A percentile compares a stretch with the other conserved stretches of the same genome.
phyloP scores from a whole-genome alignment of 2,113 vertebrate species.

The Gulo gulo region DNA sequence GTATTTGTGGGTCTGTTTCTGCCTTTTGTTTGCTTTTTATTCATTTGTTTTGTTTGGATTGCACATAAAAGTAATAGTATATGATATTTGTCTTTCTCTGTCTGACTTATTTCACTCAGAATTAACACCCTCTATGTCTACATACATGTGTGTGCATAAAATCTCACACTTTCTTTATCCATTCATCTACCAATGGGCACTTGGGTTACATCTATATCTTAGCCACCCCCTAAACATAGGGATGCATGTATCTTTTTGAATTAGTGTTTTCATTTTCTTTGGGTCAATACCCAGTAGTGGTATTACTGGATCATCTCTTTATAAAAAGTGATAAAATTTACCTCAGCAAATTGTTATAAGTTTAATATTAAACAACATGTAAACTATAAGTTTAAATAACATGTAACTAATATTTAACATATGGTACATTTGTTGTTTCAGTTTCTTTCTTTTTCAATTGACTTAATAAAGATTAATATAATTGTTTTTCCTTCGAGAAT shows the following conservation, averaged over 20 bases:
- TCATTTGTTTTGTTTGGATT: not conserved
- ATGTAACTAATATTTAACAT: not conserved
- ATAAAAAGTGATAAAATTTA: not conserved
- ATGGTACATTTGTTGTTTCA: not conserved
- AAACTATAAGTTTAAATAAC: too few relatives aligned
- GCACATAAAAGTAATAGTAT: not conserved
- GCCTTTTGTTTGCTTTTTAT: not conserved
- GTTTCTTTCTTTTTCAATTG: not conserved
- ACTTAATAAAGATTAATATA: not conserved
- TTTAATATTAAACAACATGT: not conserved
- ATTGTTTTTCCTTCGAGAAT: not conserved
- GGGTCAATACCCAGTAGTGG: not conserved
- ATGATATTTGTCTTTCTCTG: not conserved
- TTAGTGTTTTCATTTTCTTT: not conserved
- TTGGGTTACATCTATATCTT: not conserved
- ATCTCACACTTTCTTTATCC: not conserved
- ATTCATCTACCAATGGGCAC: not conserved
- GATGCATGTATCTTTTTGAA: not conserved
- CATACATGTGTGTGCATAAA: not conserved
- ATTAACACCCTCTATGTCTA: not conserved
- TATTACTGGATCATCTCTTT: not conserved
- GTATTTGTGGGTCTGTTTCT: not conserved
- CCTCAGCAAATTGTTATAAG: not conserved
- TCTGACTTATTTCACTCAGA: not conserved
- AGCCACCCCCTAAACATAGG: not conserved